Percentiles rank a stretch among this genome's conserved stretches.
Conservation (phyloP, 2,797 vertebrate species). For the Cirrhinus molitorella region DNA sequence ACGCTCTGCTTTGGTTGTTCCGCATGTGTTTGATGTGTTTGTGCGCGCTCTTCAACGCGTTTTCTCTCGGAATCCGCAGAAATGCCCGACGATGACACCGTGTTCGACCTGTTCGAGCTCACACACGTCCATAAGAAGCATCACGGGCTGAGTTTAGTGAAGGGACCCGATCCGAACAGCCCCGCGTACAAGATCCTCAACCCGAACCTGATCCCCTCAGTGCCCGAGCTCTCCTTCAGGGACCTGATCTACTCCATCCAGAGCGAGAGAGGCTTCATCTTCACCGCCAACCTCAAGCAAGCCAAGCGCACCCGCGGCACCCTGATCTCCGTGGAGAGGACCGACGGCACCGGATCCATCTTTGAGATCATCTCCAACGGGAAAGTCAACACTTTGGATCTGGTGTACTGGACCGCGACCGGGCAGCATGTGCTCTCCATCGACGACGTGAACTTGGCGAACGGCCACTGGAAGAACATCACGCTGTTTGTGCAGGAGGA, state of each 20-base stretch:
- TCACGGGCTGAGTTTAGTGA: constrained; percentile 88
- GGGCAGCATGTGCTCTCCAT: constrained; percentile 90
- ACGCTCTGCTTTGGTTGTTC: background rate
- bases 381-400: constrained; percentile 89
- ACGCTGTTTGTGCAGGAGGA: constrained; percentile 96
- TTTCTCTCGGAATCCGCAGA: constrained; percentile 67
- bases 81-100: constrained; percentile 88
- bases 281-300: constrained; percentile 92
- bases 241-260: constrained; percentile 95
- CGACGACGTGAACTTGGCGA: constrained; percentile 89
- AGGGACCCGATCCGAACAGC: constrained; percentile 90
- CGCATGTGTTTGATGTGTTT: background rate
- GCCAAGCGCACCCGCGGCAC: constrained; percentile 89
- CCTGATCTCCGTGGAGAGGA: constrained; percentile 88
- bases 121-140: constrained; percentile 81
- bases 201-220: constrained; percentile 88
- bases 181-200: constrained; percentile 94
- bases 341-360: constrained; percentile 86
- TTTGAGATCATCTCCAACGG: constrained; percentile 96
- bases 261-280: constrained; percentile 92
- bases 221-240: constrained; percentile 89
- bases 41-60: background rate
- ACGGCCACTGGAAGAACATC: constrained; percentile 94
- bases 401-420: constrained; percentile 84
- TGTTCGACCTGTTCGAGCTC: constrained; percentile 94